Conservation (phyloP, 2,888 invertebrate genomes). For the Arenicola marina region DNA sequence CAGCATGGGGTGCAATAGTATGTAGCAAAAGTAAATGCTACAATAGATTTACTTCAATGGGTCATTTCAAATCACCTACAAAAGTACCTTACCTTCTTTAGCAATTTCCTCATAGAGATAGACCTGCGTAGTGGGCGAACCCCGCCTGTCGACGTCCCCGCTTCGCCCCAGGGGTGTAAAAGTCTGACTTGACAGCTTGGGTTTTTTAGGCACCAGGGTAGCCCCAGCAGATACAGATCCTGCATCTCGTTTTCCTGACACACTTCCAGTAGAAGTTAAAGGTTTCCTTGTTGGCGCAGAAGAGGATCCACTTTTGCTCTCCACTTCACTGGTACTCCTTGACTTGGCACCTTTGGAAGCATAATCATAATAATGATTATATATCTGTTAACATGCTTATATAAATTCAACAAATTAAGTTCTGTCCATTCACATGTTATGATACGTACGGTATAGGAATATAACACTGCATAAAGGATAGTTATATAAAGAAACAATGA, state of each 20-base stretch:
- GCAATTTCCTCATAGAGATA: constrained; percentile 66
- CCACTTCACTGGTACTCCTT: constrained; percentile 11
- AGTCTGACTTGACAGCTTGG: constrained; percentile 51
- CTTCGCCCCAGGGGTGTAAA: constrained; percentile 49
- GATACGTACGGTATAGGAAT: too few relatives aligned
- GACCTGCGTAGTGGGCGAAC: constrained; percentile 44
- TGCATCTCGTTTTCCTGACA: constrained; percentile 4
- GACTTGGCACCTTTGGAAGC: constrained; percentile 18
- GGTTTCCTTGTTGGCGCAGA: too few relatives aligned
- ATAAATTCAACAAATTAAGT: too few relatives aligned
- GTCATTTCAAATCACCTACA: neutral
- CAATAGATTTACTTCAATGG: too few relatives aligned
- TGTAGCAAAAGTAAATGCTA: too few relatives aligned
- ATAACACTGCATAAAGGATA: too few relatives aligned
- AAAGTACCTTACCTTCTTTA: constrained; percentile 66
- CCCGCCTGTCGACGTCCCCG: constrained; percentile 26
- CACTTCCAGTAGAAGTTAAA: too few relatives aligned
- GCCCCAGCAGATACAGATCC: constrained; percentile 31
- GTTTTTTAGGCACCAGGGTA: constrained; percentile 56
- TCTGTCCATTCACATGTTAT: too few relatives aligned
- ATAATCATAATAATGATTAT: neutral
- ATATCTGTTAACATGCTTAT: too few relatives aligned
- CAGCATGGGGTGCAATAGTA: too few relatives aligned
- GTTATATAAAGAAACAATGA: too few relatives aligned
- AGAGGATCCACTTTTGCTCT: constrained; percentile 10